Evolutionary conservation across 2,888 invertebrate genomes (phyloP).

Genomic region (Tubulanus polymorphus): DNA sequence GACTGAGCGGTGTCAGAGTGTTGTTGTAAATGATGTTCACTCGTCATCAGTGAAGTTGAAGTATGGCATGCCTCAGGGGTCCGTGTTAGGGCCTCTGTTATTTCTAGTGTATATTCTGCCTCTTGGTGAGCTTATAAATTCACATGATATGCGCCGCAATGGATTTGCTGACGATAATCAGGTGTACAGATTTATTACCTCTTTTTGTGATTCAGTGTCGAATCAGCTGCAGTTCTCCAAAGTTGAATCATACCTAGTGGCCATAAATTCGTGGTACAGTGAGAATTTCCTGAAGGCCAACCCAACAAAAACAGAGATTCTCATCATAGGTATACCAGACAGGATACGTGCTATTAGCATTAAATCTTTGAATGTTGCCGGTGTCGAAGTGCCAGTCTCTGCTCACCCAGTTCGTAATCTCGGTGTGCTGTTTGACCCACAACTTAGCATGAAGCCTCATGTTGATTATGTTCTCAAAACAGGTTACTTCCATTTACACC

Average conservation of each 20-base stretch:
- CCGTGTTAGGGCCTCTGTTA: constrained; percentile 10
- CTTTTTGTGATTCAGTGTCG: not conserved
- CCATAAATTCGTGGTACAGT: not conserved
- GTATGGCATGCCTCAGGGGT: not conserved
- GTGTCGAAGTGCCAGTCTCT: not conserved
- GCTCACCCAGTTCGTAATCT: constrained; percentile 8
- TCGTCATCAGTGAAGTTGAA: not conserved
- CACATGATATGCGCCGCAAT: constrained; percentile 14
- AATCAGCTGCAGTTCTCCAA: not conserved
- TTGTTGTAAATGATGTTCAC: not conserved
- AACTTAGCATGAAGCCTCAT: constrained; percentile 10
- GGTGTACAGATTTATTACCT: constrained; percentile 3
- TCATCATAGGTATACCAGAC: not conserved
- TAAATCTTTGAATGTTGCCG: not conserved
- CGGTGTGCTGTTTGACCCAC: constrained; percentile 10
- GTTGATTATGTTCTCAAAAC: constrained; percentile 6
- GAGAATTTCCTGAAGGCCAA: not conserved
- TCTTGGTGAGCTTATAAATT: constrained; percentile 15
- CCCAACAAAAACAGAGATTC: not conserved
- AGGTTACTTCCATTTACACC: constrained; percentile 9
- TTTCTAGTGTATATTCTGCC: constrained; percentile 13
- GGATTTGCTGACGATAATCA: constrained; percentile 19
- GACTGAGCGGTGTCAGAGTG: constrained; percentile 10
- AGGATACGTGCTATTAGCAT: no score
- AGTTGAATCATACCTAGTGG: not conserved